Evolutionary conservation across 2,888 invertebrate genomes (phyloP), one percentile per base, ranked within the genome.

Genomic region (Hypsopygia costalis): DNA sequence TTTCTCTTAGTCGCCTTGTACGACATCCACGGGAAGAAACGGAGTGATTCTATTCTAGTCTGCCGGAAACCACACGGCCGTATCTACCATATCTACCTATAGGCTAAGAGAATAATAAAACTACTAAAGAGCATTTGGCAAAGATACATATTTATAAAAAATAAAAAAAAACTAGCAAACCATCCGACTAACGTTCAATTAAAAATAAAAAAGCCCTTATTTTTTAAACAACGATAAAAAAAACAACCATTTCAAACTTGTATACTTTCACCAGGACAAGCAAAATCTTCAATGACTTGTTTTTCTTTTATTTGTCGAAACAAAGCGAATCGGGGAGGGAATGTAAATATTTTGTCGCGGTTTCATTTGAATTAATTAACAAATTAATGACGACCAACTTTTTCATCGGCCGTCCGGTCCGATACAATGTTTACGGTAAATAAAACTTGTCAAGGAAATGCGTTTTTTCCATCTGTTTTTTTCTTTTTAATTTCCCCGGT

Each of bases 331-430:
- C 69, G 66, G 70, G 71, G 73, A 43, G 50, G 51, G 54, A 79
- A 82, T 79, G 80, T 78, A 81, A 87, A 86, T 85, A 79, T 76
- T 83, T 80, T 77, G 79, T 73, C 80, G 85, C 79, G 78, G 85
- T 81, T 83, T 81, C 79, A 80, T 88, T 88, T 85, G 88, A 87
- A 87, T 88, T 88, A 88, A 88, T 88, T 88, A 88, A 85, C 72
- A 80, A 71, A 75, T 80, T 88, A 87, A 88, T 88, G 86, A 86
- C 72, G 73, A 69, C 73, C 62, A 82, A 87, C 78, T 86, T 87
- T 82, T 81, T 81, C 76, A 75, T 76, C 76, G 77, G 65, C 60
- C 51, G 60, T 16, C 63, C 69, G 71, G 72, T 75, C 65, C 68
- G 55, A 68, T 65, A 86, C 88, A 86, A 81, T 88, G 87, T 87